These are phyloP conservation scores for Athene cunicularia DNA, from an alignment of 2,113 vertebrate species.

Conservation along the genomic window DNA sequence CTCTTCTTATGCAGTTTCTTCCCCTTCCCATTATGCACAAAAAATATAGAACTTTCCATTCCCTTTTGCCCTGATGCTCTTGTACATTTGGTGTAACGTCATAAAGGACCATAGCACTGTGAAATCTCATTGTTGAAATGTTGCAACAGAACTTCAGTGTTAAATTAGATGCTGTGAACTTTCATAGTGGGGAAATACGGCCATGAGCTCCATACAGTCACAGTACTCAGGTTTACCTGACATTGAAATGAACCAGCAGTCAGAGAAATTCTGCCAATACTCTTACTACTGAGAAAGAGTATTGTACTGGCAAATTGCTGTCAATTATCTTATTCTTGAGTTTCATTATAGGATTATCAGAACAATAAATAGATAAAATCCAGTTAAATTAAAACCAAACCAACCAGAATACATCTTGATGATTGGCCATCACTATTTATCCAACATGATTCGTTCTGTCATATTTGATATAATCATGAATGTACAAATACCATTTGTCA, in stretches of 20 bases:
- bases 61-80: background rate
- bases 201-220: background rate
- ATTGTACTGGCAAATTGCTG: background rate
- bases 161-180: background rate
- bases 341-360: background rate
- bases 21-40: background rate
- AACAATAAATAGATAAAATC: background rate
- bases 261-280: background rate
- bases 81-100: background rate
- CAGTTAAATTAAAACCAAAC: background rate
- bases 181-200: background rate
- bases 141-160: background rate
- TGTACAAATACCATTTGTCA: background rate
- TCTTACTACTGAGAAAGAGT: background rate
- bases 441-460: background rate
- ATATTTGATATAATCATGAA: background rate
- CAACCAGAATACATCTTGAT: background rate
- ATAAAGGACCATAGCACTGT: background rate
- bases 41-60: background rate
- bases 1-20: background rate
- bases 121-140: background rate
- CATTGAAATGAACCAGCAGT: background rate
- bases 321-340: background rate
- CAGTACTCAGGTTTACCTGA: background rate
- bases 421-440: background rate